Evolutionary conservation across 2,888 invertebrate genomes (phyloP).

Genomic region (Margaritifera margaritifera): DNA sequence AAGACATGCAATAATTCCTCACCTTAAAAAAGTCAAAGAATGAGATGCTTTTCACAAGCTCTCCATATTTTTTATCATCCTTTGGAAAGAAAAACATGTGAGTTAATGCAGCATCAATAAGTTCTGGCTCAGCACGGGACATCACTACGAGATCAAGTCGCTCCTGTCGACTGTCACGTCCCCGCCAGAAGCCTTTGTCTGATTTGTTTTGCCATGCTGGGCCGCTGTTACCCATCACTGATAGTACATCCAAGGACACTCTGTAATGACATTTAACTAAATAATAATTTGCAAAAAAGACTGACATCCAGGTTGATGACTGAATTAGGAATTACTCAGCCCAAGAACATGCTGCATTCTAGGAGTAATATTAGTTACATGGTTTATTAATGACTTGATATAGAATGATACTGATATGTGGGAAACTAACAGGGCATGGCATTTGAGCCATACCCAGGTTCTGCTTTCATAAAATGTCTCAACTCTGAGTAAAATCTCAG

Average conservation of each 20-base stretch:
- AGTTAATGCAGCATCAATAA: slow-evolving; percentile 93
- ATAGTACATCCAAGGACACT: slow-evolving; percentile 90
- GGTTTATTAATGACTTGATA: too few species aligned
- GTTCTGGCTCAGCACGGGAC: slow-evolving; percentile 82
- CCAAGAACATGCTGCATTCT: too few species aligned
- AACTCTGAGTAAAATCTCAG: too few species aligned
- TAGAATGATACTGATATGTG: too few species aligned
- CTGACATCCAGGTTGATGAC: neutral
- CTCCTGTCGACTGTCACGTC: slow-evolving; percentile 90
- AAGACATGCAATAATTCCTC: slow-evolving; percentile 33
- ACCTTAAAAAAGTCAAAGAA: slow-evolving; percentile 97
- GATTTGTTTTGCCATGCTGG: slow-evolving; percentile 83
- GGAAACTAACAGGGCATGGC: too few species aligned
- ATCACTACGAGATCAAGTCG: slow-evolving; percentile 87
- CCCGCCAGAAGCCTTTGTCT: slow-evolving; percentile 90
- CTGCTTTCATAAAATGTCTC: too few species aligned
- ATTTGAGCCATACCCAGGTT: too few species aligned
- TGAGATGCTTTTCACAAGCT: slow-evolving; percentile 86
- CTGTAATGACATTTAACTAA: slow-evolving; percentile 74
- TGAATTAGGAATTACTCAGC: neutral
- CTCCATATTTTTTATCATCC: slow-evolving; percentile 88
- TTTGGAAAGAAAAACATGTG: slow-evolving; percentile 96
- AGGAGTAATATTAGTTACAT: too few species aligned
- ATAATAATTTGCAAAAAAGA: neutral
- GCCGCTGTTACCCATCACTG: slow-evolving; percentile 86